phyloP scores from a whole-genome alignment of 2,113 vertebrate genomes.

The Stercorarius parasiticus region DNA sequence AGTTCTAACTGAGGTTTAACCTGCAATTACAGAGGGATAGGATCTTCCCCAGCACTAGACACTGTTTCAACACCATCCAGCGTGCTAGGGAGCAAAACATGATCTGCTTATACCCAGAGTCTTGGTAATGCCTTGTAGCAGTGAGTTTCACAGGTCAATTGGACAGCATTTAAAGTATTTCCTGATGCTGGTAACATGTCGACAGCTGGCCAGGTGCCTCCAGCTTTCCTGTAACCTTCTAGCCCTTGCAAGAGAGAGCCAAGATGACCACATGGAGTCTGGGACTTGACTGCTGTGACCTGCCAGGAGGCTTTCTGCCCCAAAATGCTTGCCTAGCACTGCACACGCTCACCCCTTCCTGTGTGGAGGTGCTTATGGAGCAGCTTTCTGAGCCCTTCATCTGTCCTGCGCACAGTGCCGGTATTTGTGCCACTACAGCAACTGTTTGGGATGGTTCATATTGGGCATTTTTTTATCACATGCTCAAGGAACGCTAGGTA shows the following conservation, averaged over 20 bases:
- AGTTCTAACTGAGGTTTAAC: neutral
- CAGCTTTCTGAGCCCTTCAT: neutral
- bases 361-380: neutral
- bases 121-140: neutral
- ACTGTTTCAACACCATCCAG: neutral
- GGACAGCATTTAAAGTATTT: constrained; percentile 11
- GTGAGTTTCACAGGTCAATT: neutral
- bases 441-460: neutral
- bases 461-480: neutral
- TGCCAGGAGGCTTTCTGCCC: neutral
- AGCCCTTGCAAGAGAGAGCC: neutral
- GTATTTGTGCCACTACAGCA: neutral
- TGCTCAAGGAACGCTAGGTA: neutral
- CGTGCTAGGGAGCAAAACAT: neutral
- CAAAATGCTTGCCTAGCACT: neutral
- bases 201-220: constrained; percentile 22
- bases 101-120: neutral
- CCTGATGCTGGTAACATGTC: neutral
- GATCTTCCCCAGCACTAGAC: neutral
- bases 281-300: neutral
- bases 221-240: constrained; percentile 2
- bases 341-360: neutral
- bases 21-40: neutral
- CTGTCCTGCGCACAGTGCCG: neutral
- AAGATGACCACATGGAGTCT: neutral